Evolutionary conservation across 2,888 invertebrate species (phyloP), one percentile per base, ranked within the genome.

Genomic region (Malacosoma neustria): DNA sequence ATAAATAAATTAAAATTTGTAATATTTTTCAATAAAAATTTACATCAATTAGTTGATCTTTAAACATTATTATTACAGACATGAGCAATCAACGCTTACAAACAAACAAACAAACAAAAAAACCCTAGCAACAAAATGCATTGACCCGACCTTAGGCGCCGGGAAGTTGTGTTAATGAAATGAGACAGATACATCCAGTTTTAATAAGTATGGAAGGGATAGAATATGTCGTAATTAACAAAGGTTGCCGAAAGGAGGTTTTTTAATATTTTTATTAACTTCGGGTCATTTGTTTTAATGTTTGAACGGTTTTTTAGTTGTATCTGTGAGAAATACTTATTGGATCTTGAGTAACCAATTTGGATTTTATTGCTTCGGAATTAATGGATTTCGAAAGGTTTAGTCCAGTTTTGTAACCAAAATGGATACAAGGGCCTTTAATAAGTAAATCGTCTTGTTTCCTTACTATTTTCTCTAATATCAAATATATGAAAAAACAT

Each of bases 121-220:
- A 60, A 51, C 51, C 63, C 55, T 62, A 49, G 58, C 49, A 59
- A 72, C 65, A 72, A 79, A 76, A 69, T 74, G 70, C 40, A 72
- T 63, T 82, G 84, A 82, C 82, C 80, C 72, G 34, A 80, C 79
- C 82, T 75, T 62, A 61, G 74, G 80, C 81, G 80, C 79, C 79
- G 72, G 63, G 66, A 55, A 45, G 46, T 57, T 53, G 49, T 29
- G n/a, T 38, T 42, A 43, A 48, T 44, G 43, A 48, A 59, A 39
- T 41, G 56, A 47, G 64, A 61, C 30, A 37, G 43, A 34, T 14
- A 15, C 45, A 60, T 46, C 11, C 12, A 14, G 34, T 30, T 41
- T 38, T 31, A 4, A 29, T n/a, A 29, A 37, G 60, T 45, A 57
- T 45, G 43, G 57, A 43, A 42, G 48, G 40, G 55, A 57, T 29